These are phyloP conservation scores for Pheosia tremula DNA, from an alignment of 2,888 invertebrate genomes.

Conservation along the genomic window DNA sequence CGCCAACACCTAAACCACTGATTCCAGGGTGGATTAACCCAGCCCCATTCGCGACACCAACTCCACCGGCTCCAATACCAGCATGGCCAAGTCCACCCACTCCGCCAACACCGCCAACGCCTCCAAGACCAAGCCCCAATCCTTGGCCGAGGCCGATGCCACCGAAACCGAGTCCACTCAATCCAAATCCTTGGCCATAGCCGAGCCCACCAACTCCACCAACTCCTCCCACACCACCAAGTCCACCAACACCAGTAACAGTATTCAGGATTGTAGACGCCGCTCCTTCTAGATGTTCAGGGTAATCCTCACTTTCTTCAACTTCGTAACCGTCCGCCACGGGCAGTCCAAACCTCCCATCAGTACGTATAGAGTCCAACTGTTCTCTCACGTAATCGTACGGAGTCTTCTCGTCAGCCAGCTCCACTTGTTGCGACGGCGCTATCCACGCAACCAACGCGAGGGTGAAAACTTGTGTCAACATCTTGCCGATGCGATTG, in stretches of 20 bases:
- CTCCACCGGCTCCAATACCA: constrained; percentile 46
- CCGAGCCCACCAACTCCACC: constrained; percentile 48
- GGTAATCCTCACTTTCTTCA: constrained; percentile 85
- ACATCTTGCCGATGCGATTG: constrained; percentile 59
- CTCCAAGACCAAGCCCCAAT: constrained; percentile 49
- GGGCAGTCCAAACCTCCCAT: constrained; percentile 65
- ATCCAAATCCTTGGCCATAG: constrained; percentile 35
- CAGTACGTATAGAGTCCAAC: constrained; percentile 63
- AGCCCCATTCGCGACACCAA: constrained; percentile 48
- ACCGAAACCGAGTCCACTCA: constrained; percentile 48
- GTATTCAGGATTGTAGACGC: constrained; percentile 71
- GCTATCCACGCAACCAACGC: constrained; percentile 56
- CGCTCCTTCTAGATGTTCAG: constrained; percentile 74
- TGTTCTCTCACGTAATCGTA: constrained; percentile 76
- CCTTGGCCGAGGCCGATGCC: constrained; percentile 46
- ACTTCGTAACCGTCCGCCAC: constrained; percentile 83
- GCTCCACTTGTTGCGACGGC: constrained; percentile 59
- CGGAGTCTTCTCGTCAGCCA: constrained; percentile 72
- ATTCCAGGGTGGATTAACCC: constrained; percentile 65
- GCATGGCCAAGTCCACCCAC: constrained; percentile 52
- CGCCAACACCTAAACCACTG: constrained; percentile 65
- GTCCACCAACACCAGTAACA: constrained; percentile 60
- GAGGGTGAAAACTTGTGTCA: constrained; percentile 59
- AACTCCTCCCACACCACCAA: constrained; percentile 48
- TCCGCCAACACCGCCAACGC: constrained; percentile 52